Evolutionary conservation across 2,797 vertebrate species (phyloP).

Genomic region (Etheostoma perlongum): DNA sequence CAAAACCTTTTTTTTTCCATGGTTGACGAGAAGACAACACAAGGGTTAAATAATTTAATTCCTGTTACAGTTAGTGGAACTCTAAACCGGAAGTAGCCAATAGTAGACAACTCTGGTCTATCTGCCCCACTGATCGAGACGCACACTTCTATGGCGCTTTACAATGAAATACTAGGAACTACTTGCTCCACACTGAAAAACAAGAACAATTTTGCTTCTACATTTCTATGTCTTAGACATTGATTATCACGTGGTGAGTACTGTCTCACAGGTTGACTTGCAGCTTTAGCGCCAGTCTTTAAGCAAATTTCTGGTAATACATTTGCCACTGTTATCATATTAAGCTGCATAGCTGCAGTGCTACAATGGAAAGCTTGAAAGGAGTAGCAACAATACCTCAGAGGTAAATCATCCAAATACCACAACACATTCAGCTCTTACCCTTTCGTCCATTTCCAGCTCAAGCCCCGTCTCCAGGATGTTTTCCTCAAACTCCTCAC

Average conservation of each 20-base stretch:
- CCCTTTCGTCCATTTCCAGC: slow-evolving; percentile 93
- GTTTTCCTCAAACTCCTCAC: slow-evolving; percentile 94
- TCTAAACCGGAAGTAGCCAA: too few species aligned
- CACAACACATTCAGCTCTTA: slow-evolving; percentile 68
- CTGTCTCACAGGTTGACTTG: neutral
- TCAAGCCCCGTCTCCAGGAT: slow-evolving; percentile 93
- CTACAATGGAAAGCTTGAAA: neutral
- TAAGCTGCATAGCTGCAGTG: neutral
- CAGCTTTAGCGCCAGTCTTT: neutral
- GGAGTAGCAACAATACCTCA: too few species aligned
- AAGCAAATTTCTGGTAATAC: neutral
- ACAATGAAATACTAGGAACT: neutral
- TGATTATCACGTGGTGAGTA: neutral
- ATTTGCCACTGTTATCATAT: too few species aligned
- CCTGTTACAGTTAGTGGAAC: too few species aligned
- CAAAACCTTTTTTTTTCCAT: too few species aligned
- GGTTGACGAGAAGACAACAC: too few species aligned
- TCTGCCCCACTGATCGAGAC: too few species aligned
- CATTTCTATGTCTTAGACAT: too few species aligned
- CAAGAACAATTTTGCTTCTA: neutral
- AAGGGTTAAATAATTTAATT: too few species aligned
- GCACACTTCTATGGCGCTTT: too few species aligned
- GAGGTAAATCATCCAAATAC: neutral
- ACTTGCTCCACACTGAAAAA: neutral
- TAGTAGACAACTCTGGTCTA: too few species aligned